phyloP scores from a whole-genome alignment of 2,113 vertebrate genomes.

The Shinisaurus crocodilurus region DNA sequence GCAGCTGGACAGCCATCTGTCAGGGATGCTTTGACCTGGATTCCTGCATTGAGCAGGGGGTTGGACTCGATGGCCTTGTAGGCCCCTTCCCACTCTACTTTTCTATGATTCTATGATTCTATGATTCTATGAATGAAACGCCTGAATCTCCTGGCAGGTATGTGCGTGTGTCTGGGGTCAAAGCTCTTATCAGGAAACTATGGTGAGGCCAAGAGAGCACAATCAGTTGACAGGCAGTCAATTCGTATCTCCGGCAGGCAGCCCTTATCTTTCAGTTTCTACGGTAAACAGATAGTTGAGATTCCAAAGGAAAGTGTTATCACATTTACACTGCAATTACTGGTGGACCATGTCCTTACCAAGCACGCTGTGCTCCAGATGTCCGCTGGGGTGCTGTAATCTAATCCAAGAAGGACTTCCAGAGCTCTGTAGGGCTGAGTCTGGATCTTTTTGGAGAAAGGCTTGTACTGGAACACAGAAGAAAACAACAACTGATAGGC shows the following conservation, averaged over 20 bases:
- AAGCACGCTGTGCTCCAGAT: constrained; percentile 89
- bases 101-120: too few relatives aligned
- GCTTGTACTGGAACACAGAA: constrained; percentile 83
- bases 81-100: too few relatives aligned
- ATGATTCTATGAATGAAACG: not conserved
- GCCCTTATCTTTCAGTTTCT: not conserved
- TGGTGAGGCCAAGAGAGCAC: not conserved
- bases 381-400: constrained; percentile 84
- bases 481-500: not conserved
- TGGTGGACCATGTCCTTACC: constrained; percentile 70
- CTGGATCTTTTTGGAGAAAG: constrained; percentile 89
- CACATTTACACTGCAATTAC: not conserved
- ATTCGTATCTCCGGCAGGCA: not conserved
- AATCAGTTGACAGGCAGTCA: too few relatives aligned
- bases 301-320: not conserved
- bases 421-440: constrained; percentile 88
- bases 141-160: not conserved
- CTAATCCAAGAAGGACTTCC: constrained; percentile 86
- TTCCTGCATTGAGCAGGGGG: too few relatives aligned
- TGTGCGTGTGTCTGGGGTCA: not conserved
- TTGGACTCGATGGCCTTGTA: too few relatives aligned
- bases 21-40: too few relatives aligned
- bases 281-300: not conserved
- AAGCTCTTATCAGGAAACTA: too few relatives aligned
- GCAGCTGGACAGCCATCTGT: too few relatives aligned